phyloP scores from a whole-genome alignment of 2,888 invertebrate species.

The Venustoraphidia nigricollis region DNA sequence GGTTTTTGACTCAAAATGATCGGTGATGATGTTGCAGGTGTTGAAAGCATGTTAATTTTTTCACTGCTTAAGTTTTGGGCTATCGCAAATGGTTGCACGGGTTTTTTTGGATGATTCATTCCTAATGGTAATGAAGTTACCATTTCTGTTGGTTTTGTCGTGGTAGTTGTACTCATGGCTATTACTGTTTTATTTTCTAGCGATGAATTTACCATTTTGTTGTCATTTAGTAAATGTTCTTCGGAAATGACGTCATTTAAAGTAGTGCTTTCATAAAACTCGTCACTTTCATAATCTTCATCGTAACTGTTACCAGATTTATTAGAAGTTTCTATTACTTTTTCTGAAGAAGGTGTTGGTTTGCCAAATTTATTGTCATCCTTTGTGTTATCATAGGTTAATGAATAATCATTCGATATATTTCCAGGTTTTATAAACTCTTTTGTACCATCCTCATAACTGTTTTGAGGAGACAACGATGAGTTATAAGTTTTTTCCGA shows the following conservation, averaged over 20 bases:
- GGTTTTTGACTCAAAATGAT: slow-evolving; percentile 25
- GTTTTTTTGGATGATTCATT: slow-evolving; percentile 20
- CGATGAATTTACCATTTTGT: too few species aligned
- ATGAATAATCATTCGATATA: too few species aligned
- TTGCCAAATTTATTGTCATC: too few species aligned
- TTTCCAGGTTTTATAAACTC: too few species aligned
- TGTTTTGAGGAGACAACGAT: too few species aligned
- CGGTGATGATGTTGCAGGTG: slow-evolving; percentile 3
- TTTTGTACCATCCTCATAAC: too few species aligned
- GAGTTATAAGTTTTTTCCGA: too few species aligned
- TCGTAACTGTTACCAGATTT: slow-evolving; percentile 14
- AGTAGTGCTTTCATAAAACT: slow-evolving; percentile 19
- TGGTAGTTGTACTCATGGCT: slow-evolving; percentile 3
- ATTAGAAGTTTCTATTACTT: too few species aligned
- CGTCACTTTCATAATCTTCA: slow-evolving; percentile 20
- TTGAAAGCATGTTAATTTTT: background rate
- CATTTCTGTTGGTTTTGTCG: slow-evolving; percentile 13
- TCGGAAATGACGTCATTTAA: slow-evolving; percentile 17
- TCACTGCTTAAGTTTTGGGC: too few species aligned
- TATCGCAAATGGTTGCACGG: too few species aligned
- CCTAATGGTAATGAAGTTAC: slow-evolving; percentile 28
- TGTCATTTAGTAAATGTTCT: background rate
- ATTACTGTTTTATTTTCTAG: slow-evolving; percentile 5
- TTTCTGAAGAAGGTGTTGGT: too few species aligned
- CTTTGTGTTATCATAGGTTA: too few species aligned